Evolutionary conservation across 2,888 invertebrate species (phyloP), one percentile per base, ranked within the genome.

Genomic region (Nasonovia ribisnigri): DNA sequence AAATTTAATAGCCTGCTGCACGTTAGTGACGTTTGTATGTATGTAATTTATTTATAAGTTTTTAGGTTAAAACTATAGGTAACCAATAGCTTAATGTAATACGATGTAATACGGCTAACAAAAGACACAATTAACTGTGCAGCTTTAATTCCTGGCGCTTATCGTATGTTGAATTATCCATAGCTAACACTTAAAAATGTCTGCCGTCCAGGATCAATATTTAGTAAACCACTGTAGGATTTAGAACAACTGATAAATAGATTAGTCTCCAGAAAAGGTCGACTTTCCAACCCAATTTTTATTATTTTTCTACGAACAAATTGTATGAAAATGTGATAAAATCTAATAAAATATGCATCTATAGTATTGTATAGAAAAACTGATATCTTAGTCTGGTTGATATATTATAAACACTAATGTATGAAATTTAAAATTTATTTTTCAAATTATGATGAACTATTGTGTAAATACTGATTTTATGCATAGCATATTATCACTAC

Each of bases 31-130:
- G n/a, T 42, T 26, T 26, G 54, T 26, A 43, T 24, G 51, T 86
- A 13, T n/a, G n/a, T 86, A 26, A 60, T 92, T 87, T 60, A 91
- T 86, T 86, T 54, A 51, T 43, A 43, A 36, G n/a, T 54, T n/a
- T 1, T 54, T 54, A 24, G 26, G 26, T 29, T 24, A 29, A 26
- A 29, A 84, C 24, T 10, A 51, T 46, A 86, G 86, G 43, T 57
- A 57, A 91, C 26, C 24, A 86, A 60, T 91, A 10, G 90, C 51
- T 84, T 91, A 48, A 6, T n/a, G n/a, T n/a, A n/a, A n/a, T n/a
- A n/a, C n/a, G n/a, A 5, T 46, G 5, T 43, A 57, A 57, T 11
- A n/a, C 54, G 43, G 6, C 20, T 54, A 26, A 46, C 43, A n/a
- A 5, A 46, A 43, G 13, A 92, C 0, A 86, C 46, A 46, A 60